phyloP scores from a whole-genome alignment of 2,888 invertebrate genomes.

The Dryomyza anilis region DNA sequence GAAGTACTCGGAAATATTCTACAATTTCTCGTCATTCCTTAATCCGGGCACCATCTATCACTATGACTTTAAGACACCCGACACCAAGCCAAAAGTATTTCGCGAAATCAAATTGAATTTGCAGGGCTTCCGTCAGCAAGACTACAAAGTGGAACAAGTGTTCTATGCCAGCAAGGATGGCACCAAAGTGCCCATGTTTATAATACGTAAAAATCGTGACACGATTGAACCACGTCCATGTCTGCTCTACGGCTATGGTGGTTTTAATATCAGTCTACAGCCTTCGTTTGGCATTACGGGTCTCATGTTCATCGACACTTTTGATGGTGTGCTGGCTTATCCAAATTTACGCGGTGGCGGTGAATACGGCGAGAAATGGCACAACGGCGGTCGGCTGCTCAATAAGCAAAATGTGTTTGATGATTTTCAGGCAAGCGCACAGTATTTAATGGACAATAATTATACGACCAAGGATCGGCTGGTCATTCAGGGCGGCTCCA shows the following conservation, averaged over 20 bases:
- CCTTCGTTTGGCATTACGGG: conserved; percentile 89
- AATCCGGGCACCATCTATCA: conserved; percentile 84
- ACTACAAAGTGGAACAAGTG: conserved; percentile 85
- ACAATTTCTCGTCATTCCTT: conserved; percentile 91
- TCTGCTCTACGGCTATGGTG: conserved; percentile 94
- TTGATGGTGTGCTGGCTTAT: conserved; percentile 86
- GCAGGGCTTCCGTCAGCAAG: conserved; percentile 77
- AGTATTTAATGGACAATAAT: conserved; percentile 80
- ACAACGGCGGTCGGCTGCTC: conserved; percentile 85
- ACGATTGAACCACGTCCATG: conserved; percentile 69
- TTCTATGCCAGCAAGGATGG: conserved; percentile 94
- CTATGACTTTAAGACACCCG: conserved; percentile 75
- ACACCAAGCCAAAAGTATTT: conserved; percentile 72
- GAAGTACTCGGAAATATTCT: conserved; percentile 87
- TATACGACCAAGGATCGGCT: conserved; percentile 79
- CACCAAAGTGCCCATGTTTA: conserved; percentile 95
- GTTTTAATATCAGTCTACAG: conserved; percentile 91
- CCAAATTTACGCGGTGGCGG: conserved; percentile 97
- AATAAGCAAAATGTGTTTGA: conserved; percentile 98
- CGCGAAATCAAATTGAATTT: conserved; percentile 81
- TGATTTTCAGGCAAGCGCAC: conserved; percentile 92
- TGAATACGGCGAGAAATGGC: conserved; percentile 98
- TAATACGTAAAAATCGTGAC: conserved; percentile 72
- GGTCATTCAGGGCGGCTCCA: conserved; percentile 93
- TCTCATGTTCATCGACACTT: conserved; percentile 85